phyloP scores from a whole-genome alignment of 2,888 invertebrate species.

The Phyllotreta cruciferae region DNA sequence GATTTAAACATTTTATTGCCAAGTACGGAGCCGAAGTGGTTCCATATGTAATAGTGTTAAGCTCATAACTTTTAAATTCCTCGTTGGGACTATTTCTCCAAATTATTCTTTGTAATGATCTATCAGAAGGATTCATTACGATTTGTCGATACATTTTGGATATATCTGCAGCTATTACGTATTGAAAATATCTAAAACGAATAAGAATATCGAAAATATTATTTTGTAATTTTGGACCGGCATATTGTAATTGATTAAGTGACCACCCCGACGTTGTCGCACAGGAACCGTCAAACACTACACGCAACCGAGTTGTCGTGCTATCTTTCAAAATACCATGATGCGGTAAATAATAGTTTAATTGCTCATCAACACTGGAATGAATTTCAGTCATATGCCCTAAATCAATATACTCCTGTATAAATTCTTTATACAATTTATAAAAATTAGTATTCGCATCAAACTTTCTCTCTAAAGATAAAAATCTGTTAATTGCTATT shows the following conservation, averaged over 20 bases:
- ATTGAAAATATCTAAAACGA: slow-evolving; percentile 14
- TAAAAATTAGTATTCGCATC: too few species aligned
- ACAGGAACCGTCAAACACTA: slow-evolving; percentile 21
- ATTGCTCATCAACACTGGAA: too few species aligned
- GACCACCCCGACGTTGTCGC: slow-evolving; percentile 10
- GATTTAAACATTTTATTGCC: slow-evolving; percentile 19
- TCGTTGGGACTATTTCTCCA: slow-evolving; percentile 25
- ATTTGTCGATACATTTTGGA: slow-evolving; percentile 28
- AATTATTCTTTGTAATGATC: slow-evolving; percentile 21
- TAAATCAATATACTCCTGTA: too few species aligned
- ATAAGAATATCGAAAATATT: slow-evolving; percentile 18
- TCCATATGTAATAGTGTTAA: slow-evolving; percentile 21
- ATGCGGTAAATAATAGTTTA: slow-evolving; percentile 18
- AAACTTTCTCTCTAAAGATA: slow-evolving; percentile 26
- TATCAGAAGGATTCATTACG: slow-evolving; percentile 8
- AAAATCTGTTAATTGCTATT: slow-evolving; percentile 10
- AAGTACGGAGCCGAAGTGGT: slow-evolving; percentile 26
- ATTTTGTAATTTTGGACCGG: slow-evolving; percentile 23
- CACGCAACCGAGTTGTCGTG: slow-evolving; percentile 10
- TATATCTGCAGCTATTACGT: slow-evolving; percentile 22
- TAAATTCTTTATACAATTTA: too few species aligned
- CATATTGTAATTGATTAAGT: slow-evolving; percentile 18
- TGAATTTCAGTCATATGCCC: too few species aligned
- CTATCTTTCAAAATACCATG: slow-evolving; percentile 13
- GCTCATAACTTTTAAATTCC: slow-evolving; percentile 3